Evolutionary conservation across 2,113 vertebrate species (phyloP).

Genomic region (Phyllostomus discolor): DNA sequence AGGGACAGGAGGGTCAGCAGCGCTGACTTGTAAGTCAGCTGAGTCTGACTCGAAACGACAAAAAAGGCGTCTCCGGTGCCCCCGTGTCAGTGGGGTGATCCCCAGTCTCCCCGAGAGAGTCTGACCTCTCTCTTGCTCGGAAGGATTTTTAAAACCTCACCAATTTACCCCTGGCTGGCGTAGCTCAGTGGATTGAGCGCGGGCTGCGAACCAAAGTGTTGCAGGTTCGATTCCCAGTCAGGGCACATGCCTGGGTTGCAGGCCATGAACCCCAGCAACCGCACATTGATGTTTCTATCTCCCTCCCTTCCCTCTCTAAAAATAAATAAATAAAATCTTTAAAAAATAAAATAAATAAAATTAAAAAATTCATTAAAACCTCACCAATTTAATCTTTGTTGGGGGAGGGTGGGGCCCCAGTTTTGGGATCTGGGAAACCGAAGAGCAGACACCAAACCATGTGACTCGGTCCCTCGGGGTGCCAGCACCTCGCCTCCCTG

Average conservation of each 20-base stretch:
- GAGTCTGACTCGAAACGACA: background rate
- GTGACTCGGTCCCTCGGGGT: background rate
- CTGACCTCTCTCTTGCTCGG: background rate
- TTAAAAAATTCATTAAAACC: too few relatives aligned
- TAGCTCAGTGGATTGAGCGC: too few relatives aligned
- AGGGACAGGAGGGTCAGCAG: background rate
- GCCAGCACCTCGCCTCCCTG: background rate
- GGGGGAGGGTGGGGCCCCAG: background rate
- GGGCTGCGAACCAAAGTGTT: too few relatives aligned
- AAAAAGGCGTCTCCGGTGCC: background rate
- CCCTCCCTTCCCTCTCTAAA: too few relatives aligned
- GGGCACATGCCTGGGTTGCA: too few relatives aligned
- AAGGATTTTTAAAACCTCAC: background rate
- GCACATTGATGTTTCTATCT: too few relatives aligned
- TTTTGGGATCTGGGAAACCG: background rate
- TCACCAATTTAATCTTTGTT: background rate
- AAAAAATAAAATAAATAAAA: too few relatives aligned
- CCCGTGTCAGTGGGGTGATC: background rate
- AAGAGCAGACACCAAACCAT: fast-evolving
- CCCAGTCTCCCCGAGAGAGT: background rate
- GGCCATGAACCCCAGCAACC: too few relatives aligned
- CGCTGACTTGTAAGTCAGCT: background rate
- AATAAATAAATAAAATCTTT: too few relatives aligned
- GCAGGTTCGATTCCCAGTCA: too few relatives aligned
- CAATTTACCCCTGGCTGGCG: too few relatives aligned